Percentiles rank a stretch among this genome's conserved stretches.
phyloP scores from a whole-genome alignment of 2,888 invertebrate species.

The Disparrhopalites patrizii region DNA sequence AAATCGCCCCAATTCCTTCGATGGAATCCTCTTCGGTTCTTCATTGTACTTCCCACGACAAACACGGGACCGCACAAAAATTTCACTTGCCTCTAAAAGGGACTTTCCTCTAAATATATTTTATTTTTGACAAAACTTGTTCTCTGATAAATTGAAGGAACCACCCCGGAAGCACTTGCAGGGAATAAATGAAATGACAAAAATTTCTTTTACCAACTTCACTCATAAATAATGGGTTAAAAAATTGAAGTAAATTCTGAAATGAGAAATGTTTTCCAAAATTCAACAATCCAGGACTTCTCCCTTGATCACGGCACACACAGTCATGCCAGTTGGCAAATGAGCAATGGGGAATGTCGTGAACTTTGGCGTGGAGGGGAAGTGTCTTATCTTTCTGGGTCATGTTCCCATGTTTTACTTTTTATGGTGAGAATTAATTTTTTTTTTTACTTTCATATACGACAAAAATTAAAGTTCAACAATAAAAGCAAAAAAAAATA shows the following conservation, averaged over 20 bases:
- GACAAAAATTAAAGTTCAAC: not conserved
- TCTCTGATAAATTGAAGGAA: no score
- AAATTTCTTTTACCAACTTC: no score
- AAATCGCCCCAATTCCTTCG: not conserved
- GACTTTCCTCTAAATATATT: no score
- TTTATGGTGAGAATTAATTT: constrained; percentile 19
- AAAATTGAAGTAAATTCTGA: no score
- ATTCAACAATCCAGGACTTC: not conserved
- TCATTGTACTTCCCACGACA: constrained; percentile 2
- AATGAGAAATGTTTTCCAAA: no score
- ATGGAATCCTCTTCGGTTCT: constrained; percentile 5
- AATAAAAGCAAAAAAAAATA: no score
- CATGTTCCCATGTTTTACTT: constrained; percentile 30
- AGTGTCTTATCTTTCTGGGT: constrained; percentile 23
- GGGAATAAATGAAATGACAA: no score
- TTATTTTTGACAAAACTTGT: no score
- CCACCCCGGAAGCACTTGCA: no score
- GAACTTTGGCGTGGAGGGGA: not conserved
- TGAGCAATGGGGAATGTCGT: constrained; percentile 1
- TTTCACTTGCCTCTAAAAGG: no score
- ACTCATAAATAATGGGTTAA: no score
- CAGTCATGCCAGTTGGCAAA: not conserved
- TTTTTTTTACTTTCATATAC: not conserved
- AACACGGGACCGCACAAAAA: not conserved
- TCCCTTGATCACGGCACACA: not conserved